Evolutionary conservation across 2,888 invertebrate genomes (phyloP), one percentile per base, ranked within the genome.

Genomic region (Platycnemis pennipes): DNA sequence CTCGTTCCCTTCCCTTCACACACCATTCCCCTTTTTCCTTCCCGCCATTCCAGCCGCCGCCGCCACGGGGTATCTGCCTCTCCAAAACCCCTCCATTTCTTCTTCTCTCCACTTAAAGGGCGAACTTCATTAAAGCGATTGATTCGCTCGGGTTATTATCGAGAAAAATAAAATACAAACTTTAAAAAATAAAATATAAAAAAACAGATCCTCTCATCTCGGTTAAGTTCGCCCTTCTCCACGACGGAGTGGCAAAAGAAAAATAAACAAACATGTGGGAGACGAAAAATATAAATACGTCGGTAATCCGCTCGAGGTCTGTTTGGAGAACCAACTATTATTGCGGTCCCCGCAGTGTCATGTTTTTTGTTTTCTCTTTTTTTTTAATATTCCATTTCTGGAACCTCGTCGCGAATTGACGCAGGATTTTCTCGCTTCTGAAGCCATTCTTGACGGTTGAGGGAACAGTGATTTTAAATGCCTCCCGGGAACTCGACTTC

Each of bases 91-190:
- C 37, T 22, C 26, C 31, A 22, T 13, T 1, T 5, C 16, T 13
- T 11, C n/a, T 37, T 37, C 77, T 77, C 77, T 16, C 31, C 77
- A 1, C 37, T 91, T 91, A 44, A 91, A 91, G 63, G 63, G 91
- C 16, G 56, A 19, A 37, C 69, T 91, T 91, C 91, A 91, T 91
- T 91, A 91, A 91, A 91, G 91, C 91, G 63, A 91, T 91, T 91
- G 91, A 44, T 91, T 91, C 63, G 63, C 63, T 91, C 7, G 63
- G 42, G 63, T 22, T 69, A 69, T 91, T 91, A 69, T 77, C 11
- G 77, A 77, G 16, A 5, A 16, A 49, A 37, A 77, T 37, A 77
- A n/a, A n/a, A n/a, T n/a, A n/a, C n/a, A n/a, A n/a, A n/a, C n/a
- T n/a, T n/a, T n/a, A n/a, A n/a, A n/a, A n/a, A n/a, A n/a, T n/a